Conservation (phyloP, 2,113 vertebrate genomes). For the Recurvirostra avosetta region DNA sequence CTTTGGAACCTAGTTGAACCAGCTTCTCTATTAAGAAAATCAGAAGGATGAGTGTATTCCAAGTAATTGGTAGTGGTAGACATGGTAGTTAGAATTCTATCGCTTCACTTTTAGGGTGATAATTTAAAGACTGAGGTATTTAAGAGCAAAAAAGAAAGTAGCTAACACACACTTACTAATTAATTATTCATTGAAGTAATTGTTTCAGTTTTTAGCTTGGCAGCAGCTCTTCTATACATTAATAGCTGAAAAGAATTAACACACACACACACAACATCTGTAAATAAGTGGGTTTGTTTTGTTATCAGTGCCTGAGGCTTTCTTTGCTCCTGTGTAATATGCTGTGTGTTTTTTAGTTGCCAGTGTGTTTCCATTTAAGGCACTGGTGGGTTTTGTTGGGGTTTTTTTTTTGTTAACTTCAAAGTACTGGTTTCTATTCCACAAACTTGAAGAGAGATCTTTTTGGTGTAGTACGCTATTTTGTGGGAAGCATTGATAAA, state of each 20-base stretch:
- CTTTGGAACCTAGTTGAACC: background rate
- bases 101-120: background rate
- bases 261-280: background rate
- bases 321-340: background rate
- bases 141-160: background rate
- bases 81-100: background rate
- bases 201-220: conserved; percentile 4
- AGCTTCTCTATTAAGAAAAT: background rate
- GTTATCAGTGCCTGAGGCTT: background rate
- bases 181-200: conserved; percentile 9
- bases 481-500: background rate
- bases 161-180: background rate
- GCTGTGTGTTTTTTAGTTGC: background rate
- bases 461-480: background rate
- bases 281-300: background rate
- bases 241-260: background rate
- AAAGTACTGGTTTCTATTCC: background rate
- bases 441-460: background rate
- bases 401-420: background rate
- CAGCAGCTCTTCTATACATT: background rate
- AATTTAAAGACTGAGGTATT: background rate
- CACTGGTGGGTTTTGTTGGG: background rate
- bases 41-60: background rate
- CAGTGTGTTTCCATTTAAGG: background rate
- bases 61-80: background rate